Evolutionary conservation across 2,113 vertebrate species (phyloP).

Genomic region (Crocuta crocuta): DNA sequence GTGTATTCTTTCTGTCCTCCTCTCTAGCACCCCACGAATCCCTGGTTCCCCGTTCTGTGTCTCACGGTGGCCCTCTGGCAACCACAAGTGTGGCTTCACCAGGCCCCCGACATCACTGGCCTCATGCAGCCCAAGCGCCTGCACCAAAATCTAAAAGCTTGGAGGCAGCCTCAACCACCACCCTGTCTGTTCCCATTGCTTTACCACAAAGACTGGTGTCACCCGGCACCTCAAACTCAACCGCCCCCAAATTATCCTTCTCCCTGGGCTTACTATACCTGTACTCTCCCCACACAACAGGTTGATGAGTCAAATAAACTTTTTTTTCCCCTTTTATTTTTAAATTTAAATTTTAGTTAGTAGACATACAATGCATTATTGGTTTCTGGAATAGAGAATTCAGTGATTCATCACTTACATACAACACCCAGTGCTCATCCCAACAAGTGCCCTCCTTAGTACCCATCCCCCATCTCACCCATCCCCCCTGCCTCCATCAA

Average conservation of each 20-base stretch:
- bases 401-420: too few species aligned
- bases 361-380: too few species aligned
- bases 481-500: too few species aligned
- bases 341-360: too few species aligned
- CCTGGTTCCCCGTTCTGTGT: neutral
- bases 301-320: neutral
- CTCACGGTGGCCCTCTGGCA: neutral
- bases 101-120: neutral
- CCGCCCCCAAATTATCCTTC: neutral
- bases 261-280: neutral
- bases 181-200: neutral
- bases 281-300: neutral
- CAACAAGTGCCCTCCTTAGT: too few species aligned
- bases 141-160: neutral
- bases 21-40: neutral
- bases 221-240: neutral
- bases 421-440: too few species aligned
- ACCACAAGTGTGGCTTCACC: neutral
- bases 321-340: too few species aligned
- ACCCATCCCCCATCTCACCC: too few species aligned
- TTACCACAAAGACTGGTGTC: neutral
- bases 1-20: neutral
- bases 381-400: too few species aligned
- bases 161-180: neutral
- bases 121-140: neutral